These are phyloP conservation scores for Diploscapter pachys DNA, from an alignment of 1,140 invertebrate species.

Conservation along the genomic window DNA sequence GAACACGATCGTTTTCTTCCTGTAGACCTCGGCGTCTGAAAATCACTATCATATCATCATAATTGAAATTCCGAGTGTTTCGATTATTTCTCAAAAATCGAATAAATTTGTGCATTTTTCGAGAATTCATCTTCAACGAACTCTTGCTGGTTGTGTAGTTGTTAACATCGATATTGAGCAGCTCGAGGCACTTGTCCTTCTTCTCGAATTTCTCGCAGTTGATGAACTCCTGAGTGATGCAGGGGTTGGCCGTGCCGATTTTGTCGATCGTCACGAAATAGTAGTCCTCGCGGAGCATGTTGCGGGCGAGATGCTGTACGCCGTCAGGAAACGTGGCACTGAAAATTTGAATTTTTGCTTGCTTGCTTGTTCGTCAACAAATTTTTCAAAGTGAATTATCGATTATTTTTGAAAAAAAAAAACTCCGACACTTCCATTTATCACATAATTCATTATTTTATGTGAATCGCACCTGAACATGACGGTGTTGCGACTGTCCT, in stretches of 20 bases:
- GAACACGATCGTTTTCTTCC: conserved; percentile 73
- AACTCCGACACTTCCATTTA: no score
- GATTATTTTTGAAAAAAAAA: no score
- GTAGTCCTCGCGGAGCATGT: conserved; percentile 59
- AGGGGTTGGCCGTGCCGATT: conserved; percentile 73
- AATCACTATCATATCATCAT: conserved; percentile 72
- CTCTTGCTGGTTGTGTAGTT: conserved; percentile 61
- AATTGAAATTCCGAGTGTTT: no score
- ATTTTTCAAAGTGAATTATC: no score
- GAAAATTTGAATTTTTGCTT: not conserved
- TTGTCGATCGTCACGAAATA: conserved; percentile 39
- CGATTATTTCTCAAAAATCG: not conserved
- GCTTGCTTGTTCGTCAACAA: no score
- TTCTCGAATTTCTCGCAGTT: conserved; percentile 72
- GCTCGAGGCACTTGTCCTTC: conserved; percentile 64
- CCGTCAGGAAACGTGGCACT: conserved; percentile 64
- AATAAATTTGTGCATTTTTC: conserved; percentile 6
- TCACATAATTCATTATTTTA: not conserved
- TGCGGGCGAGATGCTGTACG: conserved; percentile 62
- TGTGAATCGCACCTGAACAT: conserved; percentile 61
- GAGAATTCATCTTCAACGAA: conserved; percentile 52
- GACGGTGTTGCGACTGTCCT: conserved; percentile 62
- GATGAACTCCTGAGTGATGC: conserved; percentile 79
- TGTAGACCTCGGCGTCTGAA: conserved; percentile 82
- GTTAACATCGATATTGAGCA: conserved; percentile 62